phyloP scores from a whole-genome alignment of 2,797 vertebrate species.

The Sebastes reedi region DNA sequence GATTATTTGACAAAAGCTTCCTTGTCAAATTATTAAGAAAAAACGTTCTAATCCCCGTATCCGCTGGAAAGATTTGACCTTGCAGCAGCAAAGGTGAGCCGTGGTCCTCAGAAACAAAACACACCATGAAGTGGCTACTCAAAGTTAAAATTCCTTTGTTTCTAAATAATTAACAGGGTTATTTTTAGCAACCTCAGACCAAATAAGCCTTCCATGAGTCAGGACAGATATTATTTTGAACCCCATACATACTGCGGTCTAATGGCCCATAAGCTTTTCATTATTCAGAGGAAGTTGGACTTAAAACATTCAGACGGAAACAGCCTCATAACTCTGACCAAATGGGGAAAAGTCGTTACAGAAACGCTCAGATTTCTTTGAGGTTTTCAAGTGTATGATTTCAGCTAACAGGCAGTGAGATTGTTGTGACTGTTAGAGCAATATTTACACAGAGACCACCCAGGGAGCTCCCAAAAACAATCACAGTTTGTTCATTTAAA shows the following conservation, averaged over 20 bases:
- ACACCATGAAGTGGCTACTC: conserved; percentile 15
- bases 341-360: conserved; percentile 37
- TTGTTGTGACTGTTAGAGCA: conserved; percentile 54
- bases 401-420: conserved; percentile 44
- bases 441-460: conserved; percentile 74
- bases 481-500: conserved; percentile 55
- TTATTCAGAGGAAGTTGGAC: conserved; percentile 55
- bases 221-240: conserved; percentile 25
- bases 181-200: conserved; percentile 47
- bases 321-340: conserved; percentile 5
- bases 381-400: conserved; percentile 49
- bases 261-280: conserved; percentile 43
- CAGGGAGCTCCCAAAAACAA: conserved; percentile 59
- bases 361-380: conserved; percentile 30
- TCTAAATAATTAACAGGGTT: conserved; percentile 46
- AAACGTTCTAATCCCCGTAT: conserved; percentile 15
- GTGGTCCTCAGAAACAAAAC: conserved; percentile 36
- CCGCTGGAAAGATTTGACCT: conserved; percentile 62
- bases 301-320: conserved; percentile 29
- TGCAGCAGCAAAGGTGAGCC: conserved; percentile 14
- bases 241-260: neutral
- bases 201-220: conserved; percentile 30
- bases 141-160: conserved; percentile 19
- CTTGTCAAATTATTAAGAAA: conserved; percentile 8
- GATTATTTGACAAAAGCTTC: conserved; percentile 1